Percentiles rank a stretch among this genome's conserved stretches.
These are phyloP conservation scores for Colletes gigas DNA, from an alignment of 1,140 invertebrate genomes.

Conservation along the genomic window DNA sequence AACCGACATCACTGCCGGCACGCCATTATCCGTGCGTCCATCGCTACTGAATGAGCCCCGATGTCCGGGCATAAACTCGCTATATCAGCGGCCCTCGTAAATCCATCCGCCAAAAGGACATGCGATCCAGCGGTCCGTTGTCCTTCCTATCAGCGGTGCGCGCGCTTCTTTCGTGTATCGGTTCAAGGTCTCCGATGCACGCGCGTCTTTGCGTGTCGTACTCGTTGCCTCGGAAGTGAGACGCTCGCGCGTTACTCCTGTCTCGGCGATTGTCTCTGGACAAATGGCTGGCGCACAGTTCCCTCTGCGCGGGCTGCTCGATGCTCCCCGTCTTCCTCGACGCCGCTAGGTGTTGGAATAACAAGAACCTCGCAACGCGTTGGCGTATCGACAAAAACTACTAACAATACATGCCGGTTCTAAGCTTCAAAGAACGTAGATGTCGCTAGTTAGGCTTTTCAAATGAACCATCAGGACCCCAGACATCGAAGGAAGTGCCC, in stretches of 20 bases:
- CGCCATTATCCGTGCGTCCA: constrained; percentile 64
- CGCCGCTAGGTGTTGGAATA: too few relatives aligned
- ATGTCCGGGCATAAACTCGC: constrained; percentile 50
- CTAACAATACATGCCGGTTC: too few relatives aligned
- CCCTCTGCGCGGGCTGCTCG: too few relatives aligned
- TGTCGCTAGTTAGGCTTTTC: too few relatives aligned
- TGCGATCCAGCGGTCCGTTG: constrained; percentile 57
- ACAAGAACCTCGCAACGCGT: too few relatives aligned
- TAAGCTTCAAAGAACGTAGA: too few relatives aligned
- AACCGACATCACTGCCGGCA: constrained; percentile 63
- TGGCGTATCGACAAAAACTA: too few relatives aligned
- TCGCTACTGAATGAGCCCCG: constrained; percentile 55
- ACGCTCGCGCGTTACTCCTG: too few relatives aligned
- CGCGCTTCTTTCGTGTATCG: constrained; percentile 38
- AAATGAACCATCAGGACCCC: too few relatives aligned
- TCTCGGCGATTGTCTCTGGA: not conserved
- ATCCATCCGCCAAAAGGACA: constrained; percentile 59
- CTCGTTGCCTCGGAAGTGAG: not conserved
- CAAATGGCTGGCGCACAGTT: too few relatives aligned
- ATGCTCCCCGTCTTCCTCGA: too few relatives aligned
- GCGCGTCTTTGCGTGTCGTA: constrained; percentile 23
- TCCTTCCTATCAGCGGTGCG: constrained; percentile 48
- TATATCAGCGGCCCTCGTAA: constrained; percentile 52
- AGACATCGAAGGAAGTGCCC: too few relatives aligned
- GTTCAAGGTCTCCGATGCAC: constrained; percentile 50